Evolutionary conservation across 2,888 invertebrate species (phyloP).

Genomic region (Anagyrus pseudococci): DNA sequence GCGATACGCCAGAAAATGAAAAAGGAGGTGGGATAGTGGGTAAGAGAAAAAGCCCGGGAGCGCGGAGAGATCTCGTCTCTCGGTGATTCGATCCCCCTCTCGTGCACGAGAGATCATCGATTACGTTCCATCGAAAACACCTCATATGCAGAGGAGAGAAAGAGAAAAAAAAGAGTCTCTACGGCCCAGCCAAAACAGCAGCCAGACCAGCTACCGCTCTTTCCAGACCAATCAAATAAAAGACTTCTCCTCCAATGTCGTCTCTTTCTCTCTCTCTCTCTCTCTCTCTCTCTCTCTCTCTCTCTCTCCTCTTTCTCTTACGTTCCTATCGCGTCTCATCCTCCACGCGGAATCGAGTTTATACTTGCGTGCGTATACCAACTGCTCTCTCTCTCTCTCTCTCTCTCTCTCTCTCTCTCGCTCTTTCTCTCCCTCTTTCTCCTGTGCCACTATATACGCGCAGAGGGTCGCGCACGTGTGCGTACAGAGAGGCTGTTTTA

Average conservation of each 20-base stretch:
- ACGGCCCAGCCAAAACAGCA: slow-evolving; percentile 1
- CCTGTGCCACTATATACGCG: too few species aligned
- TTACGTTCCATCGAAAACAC: slow-evolving; percentile 24
- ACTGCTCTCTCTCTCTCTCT: too few species aligned
- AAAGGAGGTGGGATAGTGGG: too few species aligned
- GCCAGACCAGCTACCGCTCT: slow-evolving; percentile 5
- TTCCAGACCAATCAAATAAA: slow-evolving; percentile 27
- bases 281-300: neutral
- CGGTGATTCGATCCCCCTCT: slow-evolving; percentile 14
- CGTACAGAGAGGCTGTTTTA: slow-evolving; percentile 50
- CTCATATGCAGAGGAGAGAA: too few species aligned
- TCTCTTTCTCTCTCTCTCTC: neutral
- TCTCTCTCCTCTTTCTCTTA: neutral
- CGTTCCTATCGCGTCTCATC: neutral
- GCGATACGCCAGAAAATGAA: too few species aligned
- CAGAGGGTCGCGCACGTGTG: neutral
- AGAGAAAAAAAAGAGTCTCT: too few species aligned
- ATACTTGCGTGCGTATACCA: neutral
- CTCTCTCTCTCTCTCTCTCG: too few species aligned
- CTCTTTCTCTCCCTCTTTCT: too few species aligned
- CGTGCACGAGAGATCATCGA: slow-evolving; percentile 15
- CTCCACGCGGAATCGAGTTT: neutral
- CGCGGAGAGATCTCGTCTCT: neutral
- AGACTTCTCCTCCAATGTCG: neutral
- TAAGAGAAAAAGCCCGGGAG: neutral